Percentiles rank a stretch among this genome's conserved stretches.
These are phyloP conservation scores for Aphelinus certus DNA, from an alignment of 1,140 invertebrate species.

Conservation along the genomic window DNA sequence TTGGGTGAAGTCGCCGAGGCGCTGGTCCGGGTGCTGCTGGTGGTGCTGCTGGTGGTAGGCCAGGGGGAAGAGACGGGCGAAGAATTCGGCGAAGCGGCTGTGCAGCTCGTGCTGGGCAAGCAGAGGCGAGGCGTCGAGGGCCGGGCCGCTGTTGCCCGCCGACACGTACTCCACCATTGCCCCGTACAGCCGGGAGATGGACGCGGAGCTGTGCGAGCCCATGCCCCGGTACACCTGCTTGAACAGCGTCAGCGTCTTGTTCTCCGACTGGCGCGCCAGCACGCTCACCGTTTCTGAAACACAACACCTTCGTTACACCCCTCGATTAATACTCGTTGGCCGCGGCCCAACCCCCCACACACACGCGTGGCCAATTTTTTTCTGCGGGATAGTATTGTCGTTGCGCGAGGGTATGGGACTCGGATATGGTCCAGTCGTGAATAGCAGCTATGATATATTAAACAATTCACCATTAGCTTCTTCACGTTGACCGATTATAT, in stretches of 20 bases:
- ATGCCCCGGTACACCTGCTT: slow-evolving; percentile 79
- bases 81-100: slow-evolving; percentile 78
- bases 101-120: slow-evolving; percentile 65
- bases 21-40: slow-evolving; percentile 37
- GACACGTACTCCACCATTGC: slow-evolving; percentile 75
- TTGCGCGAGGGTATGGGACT: too few relatives aligned
- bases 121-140: slow-evolving; percentile 47
- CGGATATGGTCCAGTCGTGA: too few relatives aligned
- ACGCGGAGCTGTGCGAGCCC: slow-evolving; percentile 70
- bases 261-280: slow-evolving; percentile 79
- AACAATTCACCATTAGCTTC: too few relatives aligned
- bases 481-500: too few relatives aligned
- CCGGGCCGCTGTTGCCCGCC: slow-evolving; percentile 45
- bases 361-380: too few relatives aligned
- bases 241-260: slow-evolving; percentile 80
- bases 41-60: slow-evolving; percentile 77
- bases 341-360: too few relatives aligned
- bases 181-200: slow-evolving; percentile 74
- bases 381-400: too few relatives aligned
- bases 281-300: slow-evolving; percentile 79
- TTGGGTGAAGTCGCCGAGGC: slow-evolving; percentile 70
- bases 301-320: too few relatives aligned
- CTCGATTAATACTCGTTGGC: too few relatives aligned
- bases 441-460: too few relatives aligned
- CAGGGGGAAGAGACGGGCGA: slow-evolving; percentile 83